Base-by-base conservation (phyloP, 2,888 invertebrate species). In the Plutella xylostella region DNA sequence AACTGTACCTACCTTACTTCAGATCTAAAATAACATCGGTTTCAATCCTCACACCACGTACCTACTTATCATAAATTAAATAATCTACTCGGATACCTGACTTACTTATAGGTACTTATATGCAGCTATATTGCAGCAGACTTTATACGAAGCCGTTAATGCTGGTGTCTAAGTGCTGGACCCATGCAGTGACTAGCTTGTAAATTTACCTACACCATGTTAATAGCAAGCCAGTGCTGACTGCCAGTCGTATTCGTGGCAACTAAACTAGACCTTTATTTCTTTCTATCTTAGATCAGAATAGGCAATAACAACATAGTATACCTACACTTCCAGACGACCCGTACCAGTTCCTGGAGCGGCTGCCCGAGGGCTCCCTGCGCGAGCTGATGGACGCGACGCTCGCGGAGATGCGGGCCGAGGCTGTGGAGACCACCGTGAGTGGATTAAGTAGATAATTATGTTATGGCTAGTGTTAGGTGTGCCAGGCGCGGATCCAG, bases 281-380 rank as follows among this genome's bases (percentile, higher is more conserved):
- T 6, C 12, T n/a, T 11, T 31, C 5, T 11, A n/a, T n/a, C 31
- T 31, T 11, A 7, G n/a, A 15, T 15, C 33, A n/a, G 3, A n/a
- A 33, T 12, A 12, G 3, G 11, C 7, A n/a, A n/a, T 6, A 28
- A n/a, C n/a, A n/a, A n/a, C n/a, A n/a, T n/a, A n/a, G n/a, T n/a
- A n/a, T n/a, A n/a, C n/a, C n/a, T n/a, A n/a, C 9, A 14, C 17
- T 42, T 60, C 34, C 55, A 77, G 78, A 73, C 55, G 74, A 82
- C 43, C 78, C 79, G 0, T 83, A 83, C 51, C 78, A 78, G 50
- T 83, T 82, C 47, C 46, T 82, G 52, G 68, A 77, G 2, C 53
- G 73, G n/a, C 48, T 80, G 3, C 75, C 82, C 0, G 70, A 77
- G 28, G 49, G 56, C 3, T 66, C 61, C 47, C 51, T 80, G 2